Conservation (phyloP, 2,113 vertebrate genomes). For the Phaetusa simplex region DNA sequence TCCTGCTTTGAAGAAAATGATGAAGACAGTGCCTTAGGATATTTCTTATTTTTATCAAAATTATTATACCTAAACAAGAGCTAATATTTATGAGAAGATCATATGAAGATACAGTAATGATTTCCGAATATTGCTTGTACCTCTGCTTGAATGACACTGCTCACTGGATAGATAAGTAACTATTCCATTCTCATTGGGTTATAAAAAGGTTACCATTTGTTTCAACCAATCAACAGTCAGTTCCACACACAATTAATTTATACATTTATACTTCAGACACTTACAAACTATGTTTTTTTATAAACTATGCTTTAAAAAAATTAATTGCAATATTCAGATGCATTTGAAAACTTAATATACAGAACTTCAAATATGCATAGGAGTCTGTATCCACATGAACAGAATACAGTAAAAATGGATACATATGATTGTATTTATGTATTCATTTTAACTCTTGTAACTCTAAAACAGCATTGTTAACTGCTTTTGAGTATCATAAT, state of each 20-base stretch:
- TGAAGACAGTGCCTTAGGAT: background rate
- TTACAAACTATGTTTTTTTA: background rate
- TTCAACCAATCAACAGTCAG: background rate
- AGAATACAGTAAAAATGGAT: background rate
- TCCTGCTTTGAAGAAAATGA: background rate
- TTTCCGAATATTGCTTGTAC: background rate
- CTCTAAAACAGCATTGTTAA: background rate
- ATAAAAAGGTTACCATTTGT: background rate
- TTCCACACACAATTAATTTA: background rate
- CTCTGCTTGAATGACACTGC: background rate
- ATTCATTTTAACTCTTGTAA: background rate
- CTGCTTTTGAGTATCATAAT: background rate
- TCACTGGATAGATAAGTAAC: background rate
- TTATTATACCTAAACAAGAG: background rate
- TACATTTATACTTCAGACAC: background rate
- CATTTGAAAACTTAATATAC: background rate
- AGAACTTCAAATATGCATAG: background rate
- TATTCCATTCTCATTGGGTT: background rate
- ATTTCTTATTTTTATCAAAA: background rate
- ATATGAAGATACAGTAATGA: background rate
- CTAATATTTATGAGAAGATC: background rate
- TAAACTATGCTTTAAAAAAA: background rate
- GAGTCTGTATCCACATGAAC: background rate
- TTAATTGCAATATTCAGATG: background rate
- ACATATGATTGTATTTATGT: background rate